A percentile compares a stretch with the other conserved stretches of the same genome.
These are phyloP conservation scores for Hydrophis major DNA, from an alignment of 2,797 vertebrate genomes.

Conservation along the genomic window DNA sequence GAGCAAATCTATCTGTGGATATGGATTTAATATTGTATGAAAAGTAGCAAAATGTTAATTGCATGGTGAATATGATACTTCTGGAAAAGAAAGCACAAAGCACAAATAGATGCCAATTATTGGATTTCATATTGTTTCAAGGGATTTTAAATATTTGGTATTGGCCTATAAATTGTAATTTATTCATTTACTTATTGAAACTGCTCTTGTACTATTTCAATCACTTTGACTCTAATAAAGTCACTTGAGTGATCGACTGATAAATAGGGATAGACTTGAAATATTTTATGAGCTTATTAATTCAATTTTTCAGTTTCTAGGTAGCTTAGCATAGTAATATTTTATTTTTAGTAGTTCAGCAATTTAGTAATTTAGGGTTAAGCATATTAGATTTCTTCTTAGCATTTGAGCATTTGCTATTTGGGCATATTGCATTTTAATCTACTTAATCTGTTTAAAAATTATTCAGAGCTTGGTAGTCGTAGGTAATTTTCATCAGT, in stretches of 20 bases:
- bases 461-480: background rate
- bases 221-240: background rate
- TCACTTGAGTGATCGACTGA: background rate
- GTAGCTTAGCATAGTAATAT: background rate
- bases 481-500: background rate
- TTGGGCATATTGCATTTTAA: background rate
- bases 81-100: background rate
- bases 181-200: background rate
- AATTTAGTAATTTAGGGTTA: background rate
- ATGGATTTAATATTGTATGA: background rate
- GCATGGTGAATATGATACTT: background rate
- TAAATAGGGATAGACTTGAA: background rate
- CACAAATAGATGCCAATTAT: background rate
- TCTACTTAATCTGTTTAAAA: background rate
- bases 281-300: background rate
- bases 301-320: background rate
- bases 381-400: background rate
- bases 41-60: background rate
- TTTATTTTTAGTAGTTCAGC: background rate
- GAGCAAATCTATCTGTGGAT: background rate
- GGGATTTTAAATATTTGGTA: background rate
- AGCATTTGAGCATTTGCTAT: background rate
- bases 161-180: background rate
- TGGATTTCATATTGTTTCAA: background rate
- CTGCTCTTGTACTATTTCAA: background rate